Base-by-base conservation (phyloP, 2,113 vertebrate genomes). In the Oncorhynchus gorbuscha region DNA sequence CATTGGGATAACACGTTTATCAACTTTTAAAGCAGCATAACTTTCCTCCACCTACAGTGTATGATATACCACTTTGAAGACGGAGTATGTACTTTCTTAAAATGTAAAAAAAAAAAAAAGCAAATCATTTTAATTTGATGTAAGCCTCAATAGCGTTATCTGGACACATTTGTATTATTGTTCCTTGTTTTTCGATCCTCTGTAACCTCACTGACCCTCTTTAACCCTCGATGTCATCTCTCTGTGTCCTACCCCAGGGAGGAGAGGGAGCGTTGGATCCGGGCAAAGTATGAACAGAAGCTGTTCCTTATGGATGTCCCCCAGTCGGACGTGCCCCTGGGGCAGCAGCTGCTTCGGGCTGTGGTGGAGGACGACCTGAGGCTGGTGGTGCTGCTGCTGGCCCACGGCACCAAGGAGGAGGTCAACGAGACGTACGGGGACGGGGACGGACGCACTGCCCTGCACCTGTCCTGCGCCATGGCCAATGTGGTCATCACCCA, bases 371-470 rank as follows among this genome's bases (percentile, higher is more conserved):
- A 99, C 0, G 98, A 99, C 92, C 93, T 99, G 84, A 93, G 96
- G 83, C 86, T 96, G 8, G 94, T 97, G 90, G 97, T 97, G 80
- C 89, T 92, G 0, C 94, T 99, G 5, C 90, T 99, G 77, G 97
- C 97, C 18, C 98, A 98, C 0, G 98, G 97, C 82, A 95, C 95
- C 90, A 98, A 97, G 91, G 98, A 98, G 82, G 97, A 99, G 82
- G 97, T 99, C 79, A 99, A 99, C 0, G 98, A 99, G 95, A 99
- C 98, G 3, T 99, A 99, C 0, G 97, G 98, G 0, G 97, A 99
- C 0, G 97, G 97, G 0, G 98, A 99, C 0, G 98, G 97, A 0
- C 94, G 98, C 76, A 98, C 97, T 0, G 97, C 98, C 0, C 93
- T 99, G 88, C 98, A 99, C 72, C 95, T 99, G n/a, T 97, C 98